Conservation (phyloP, 2,888 invertebrate genomes). For the Molorchus minor region DNA sequence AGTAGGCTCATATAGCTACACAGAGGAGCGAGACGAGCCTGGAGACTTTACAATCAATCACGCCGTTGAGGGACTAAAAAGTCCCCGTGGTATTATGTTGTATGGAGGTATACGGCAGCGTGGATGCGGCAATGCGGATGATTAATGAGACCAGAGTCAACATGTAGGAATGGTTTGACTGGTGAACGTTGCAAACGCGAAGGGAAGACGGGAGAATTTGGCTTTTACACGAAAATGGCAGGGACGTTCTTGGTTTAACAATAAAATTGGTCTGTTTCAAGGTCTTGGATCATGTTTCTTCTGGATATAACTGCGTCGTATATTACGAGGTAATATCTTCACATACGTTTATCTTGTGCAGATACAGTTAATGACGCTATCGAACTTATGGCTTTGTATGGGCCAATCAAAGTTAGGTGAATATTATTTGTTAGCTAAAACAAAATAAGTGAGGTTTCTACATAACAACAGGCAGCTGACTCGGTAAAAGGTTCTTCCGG, state of each 20-base stretch:
- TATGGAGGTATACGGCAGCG: slow-evolving; percentile 33
- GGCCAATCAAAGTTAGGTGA: too few relatives aligned
- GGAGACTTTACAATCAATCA: slow-evolving; percentile 44
- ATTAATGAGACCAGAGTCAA: slow-evolving; percentile 48
- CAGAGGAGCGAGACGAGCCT: slow-evolving; percentile 35
- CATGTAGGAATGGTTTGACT: slow-evolving; percentile 32
- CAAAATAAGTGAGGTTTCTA: too few relatives aligned
- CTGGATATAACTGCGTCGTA: too few relatives aligned
- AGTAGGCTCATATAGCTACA: slow-evolving; percentile 37
- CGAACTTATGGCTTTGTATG: too few relatives aligned
- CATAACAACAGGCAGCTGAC: too few relatives aligned
- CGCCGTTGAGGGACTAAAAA: slow-evolving; percentile 41
- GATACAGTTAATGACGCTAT: too few relatives aligned
- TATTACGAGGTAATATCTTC: too few relatives aligned
- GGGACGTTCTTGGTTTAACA: background rate
- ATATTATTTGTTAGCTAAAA: too few relatives aligned
- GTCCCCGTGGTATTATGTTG: slow-evolving; percentile 40
- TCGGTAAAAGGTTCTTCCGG: too few relatives aligned
- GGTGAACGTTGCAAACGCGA: slow-evolving; percentile 14
- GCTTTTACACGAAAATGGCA: background rate
- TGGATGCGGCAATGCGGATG: slow-evolving; percentile 46
- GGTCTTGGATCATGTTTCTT: too few relatives aligned
- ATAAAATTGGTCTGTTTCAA: too few relatives aligned
- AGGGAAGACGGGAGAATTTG: background rate
- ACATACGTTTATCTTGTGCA: too few relatives aligned